These are phyloP conservation scores for Labrus mixtus DNA, from an alignment of 2,113 vertebrate species.

Conservation along the genomic window DNA sequence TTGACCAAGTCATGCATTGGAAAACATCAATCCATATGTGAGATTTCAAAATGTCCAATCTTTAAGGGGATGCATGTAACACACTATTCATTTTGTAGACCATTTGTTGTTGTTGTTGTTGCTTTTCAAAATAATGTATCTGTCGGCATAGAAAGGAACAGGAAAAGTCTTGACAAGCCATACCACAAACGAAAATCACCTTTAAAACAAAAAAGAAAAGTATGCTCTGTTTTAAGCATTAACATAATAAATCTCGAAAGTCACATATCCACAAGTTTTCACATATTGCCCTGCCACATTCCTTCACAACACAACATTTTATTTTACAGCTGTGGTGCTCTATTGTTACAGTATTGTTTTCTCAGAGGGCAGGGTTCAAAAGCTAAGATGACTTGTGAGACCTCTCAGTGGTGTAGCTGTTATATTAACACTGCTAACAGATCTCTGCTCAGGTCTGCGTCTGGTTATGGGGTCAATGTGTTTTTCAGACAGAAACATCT, in stretches of 20 bases:
- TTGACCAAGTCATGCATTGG: not conserved
- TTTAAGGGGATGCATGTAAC: too few relatives aligned
- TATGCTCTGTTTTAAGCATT: too few relatives aligned
- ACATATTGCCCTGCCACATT: slow-evolving; percentile 15
- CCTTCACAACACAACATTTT: slow-evolving; percentile 18
- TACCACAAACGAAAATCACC: too few relatives aligned
- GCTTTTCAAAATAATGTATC: too few relatives aligned
- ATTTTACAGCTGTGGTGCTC: slow-evolving; percentile 44
- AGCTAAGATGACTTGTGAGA: slow-evolving; percentile 68
- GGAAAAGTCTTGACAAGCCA: too few relatives aligned
- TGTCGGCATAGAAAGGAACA: too few relatives aligned
- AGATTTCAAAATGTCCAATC: too few relatives aligned
- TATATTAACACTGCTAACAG: slow-evolving; percentile 49
- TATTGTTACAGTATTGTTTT: slow-evolving; percentile 61
- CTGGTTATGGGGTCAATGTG: slow-evolving; percentile 65
- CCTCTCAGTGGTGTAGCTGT: slow-evolving; percentile 52
- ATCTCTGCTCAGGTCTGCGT: slow-evolving; percentile 49
- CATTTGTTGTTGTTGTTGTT: too few relatives aligned
- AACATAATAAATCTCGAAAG: not conserved
- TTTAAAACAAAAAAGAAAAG: too few relatives aligned
- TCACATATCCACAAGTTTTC: slow-evolving; percentile 2
- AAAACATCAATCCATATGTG: too few relatives aligned
- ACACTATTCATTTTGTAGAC: too few relatives aligned
- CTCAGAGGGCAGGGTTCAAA: slow-evolving; percentile 65
- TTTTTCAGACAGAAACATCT: slow-evolving; percentile 77